Conservation (phyloP, 1,140 invertebrate genomes). For the Drosophila tropicalis region DNA sequence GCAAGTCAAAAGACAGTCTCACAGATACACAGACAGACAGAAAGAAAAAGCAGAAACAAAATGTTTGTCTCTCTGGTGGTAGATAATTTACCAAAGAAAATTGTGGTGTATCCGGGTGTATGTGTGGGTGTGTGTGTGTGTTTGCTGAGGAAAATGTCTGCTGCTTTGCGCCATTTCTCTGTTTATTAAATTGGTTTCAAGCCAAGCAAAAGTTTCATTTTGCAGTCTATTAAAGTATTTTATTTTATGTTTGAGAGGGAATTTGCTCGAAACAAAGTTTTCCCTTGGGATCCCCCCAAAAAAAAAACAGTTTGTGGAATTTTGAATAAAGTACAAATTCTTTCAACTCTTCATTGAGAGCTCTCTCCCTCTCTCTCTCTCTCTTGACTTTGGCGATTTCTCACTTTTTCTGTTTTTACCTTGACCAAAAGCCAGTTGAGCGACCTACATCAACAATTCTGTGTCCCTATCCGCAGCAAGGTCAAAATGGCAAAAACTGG, state of each 20-base stretch:
- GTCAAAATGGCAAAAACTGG: slow-evolving; percentile 12
- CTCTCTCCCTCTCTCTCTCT: background rate
- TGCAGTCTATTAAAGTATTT: slow-evolving; percentile 68
- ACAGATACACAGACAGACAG: background rate
- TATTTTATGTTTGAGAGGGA: slow-evolving; percentile 26
- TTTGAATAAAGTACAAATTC: slow-evolving; percentile 2
- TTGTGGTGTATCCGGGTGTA: slow-evolving; percentile 28
- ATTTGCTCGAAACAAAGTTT: background rate
- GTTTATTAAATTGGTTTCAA: slow-evolving; percentile 57
- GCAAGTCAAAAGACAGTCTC: background rate
- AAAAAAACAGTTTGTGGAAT: background rate
- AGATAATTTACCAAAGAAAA: slow-evolving; percentile 48
- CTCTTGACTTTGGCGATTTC: background rate
- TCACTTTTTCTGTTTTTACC: background rate
- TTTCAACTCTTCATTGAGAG: background rate
- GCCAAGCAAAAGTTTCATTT: slow-evolving; percentile 61
- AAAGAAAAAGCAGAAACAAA: slow-evolving; percentile 37
- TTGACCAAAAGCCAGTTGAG: slow-evolving; percentile 1
- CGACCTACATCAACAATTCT: slow-evolving; percentile 24
- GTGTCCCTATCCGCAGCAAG: slow-evolving; percentile 9
- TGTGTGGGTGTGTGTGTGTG: slow-evolving; percentile 13
- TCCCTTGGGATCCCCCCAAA: background rate
- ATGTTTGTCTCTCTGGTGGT: slow-evolving; percentile 46
- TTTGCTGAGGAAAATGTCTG: slow-evolving; percentile 3
- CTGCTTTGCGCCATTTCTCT: slow-evolving; percentile 26